These are phyloP conservation scores for Nowickia ferox DNA, from an alignment of 2,888 invertebrate species.

Conservation along the genomic window DNA sequence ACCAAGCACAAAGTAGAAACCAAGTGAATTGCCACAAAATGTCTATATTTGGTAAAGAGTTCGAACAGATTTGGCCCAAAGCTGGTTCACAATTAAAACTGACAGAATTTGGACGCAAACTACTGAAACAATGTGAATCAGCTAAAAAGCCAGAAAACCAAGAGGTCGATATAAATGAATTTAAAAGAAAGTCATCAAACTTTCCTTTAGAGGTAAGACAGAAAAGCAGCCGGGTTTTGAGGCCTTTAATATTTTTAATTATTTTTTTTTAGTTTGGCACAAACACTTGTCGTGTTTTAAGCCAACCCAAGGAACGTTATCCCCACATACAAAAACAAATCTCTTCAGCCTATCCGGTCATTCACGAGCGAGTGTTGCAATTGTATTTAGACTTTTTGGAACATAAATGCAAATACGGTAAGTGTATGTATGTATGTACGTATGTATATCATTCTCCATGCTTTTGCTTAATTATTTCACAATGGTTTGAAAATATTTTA, in stretches of 20 bases:
- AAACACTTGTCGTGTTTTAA: slow-evolving; percentile 78
- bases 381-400: slow-evolving; percentile 87
- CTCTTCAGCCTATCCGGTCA: slow-evolving; percentile 87
- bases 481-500: background rate
- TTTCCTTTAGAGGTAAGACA: slow-evolving; percentile 78
- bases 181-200: slow-evolving; percentile 75
- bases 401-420: slow-evolving; percentile 84
- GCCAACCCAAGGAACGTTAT: slow-evolving; percentile 77
- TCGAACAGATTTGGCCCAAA: slow-evolving; percentile 76
- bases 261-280: slow-evolving; percentile 79
- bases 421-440: slow-evolving; percentile 37
- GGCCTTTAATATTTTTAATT: background rate
- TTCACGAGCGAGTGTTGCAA: slow-evolving; percentile 87
- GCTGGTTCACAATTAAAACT: slow-evolving; percentile 61
- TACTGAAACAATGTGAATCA: slow-evolving; percentile 75
- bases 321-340: slow-evolving; percentile 78
- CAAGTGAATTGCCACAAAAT: slow-evolving; percentile 59
- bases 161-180: slow-evolving; percentile 71
- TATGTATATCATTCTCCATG: background rate
- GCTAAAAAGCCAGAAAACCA: slow-evolving; percentile 73
- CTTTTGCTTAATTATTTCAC: slow-evolving; percentile 34
- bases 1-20: background rate
- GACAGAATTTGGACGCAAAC: slow-evolving; percentile 74
- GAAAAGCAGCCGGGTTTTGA: background rate
- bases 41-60: slow-evolving; percentile 78